phyloP scores from a whole-genome alignment of 2,797 vertebrate species.

The Erethizon dorsatum region DNA sequence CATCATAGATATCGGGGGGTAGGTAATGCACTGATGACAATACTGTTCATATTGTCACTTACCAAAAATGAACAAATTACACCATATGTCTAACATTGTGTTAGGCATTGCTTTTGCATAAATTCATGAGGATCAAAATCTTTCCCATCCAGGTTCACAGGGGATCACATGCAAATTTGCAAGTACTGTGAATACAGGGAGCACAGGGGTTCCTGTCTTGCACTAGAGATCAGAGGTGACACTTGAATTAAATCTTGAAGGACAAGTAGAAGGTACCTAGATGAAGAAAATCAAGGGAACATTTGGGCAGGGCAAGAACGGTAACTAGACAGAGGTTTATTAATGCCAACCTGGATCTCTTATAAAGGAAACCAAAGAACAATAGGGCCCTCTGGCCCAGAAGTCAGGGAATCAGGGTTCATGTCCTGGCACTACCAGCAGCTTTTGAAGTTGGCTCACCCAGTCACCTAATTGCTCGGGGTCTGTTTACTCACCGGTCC shows the following conservation, averaged over 20 bases:
- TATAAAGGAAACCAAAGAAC: not conserved
- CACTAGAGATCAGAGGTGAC: not conserved
- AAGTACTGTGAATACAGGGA: not conserved
- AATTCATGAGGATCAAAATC: not conserved
- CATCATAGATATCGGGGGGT: accelerated
- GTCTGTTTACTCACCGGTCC: not conserved
- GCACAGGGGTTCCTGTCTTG: not conserved
- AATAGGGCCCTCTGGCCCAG: not conserved
- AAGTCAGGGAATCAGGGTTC: not conserved
- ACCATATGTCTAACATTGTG: too few relatives aligned
- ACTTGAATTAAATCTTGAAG: not conserved
- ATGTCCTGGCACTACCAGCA: not conserved
- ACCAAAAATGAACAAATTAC: not conserved
- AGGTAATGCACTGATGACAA: not conserved
- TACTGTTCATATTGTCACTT: not conserved
- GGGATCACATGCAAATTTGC: not conserved
- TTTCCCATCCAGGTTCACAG: not conserved
- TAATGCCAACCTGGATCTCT: not conserved
- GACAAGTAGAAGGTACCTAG: not conserved
- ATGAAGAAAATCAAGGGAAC: not conserved
- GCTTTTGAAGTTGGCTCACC: not conserved
- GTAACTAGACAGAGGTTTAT: not conserved
- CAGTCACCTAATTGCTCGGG: not conserved
- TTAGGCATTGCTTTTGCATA: not conserved
- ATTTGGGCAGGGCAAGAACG: not conserved